phyloP scores from a whole-genome alignment of 2,888 invertebrate genomes.

The Tuberolachnus salignus region DNA sequence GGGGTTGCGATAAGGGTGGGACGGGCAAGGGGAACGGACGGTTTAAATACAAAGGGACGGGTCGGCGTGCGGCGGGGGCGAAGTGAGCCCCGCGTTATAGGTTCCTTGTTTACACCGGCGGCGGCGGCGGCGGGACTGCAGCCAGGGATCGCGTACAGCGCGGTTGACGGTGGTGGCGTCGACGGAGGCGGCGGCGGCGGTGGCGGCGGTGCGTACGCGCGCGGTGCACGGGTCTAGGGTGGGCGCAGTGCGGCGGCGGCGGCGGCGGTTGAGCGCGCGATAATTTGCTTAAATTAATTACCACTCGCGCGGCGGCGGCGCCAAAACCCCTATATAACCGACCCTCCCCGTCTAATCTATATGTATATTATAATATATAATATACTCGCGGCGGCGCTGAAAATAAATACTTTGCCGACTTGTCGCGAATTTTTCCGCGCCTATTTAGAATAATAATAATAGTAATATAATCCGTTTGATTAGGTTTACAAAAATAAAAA shows the following conservation, averaged over 20 bases:
- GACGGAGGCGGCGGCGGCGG: background rate
- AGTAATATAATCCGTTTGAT: too few relatives aligned
- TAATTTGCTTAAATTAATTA: slow-evolving; percentile 57
- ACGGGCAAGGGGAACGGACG: background rate
- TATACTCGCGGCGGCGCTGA: background rate
- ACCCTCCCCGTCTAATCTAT: background rate
- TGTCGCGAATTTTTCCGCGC: background rate
- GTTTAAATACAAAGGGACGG: slow-evolving; percentile 48
- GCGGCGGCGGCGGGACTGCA: background rate
- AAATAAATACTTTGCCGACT: background rate
- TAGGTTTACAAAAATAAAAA: too few relatives aligned
- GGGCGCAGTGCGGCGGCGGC: background rate
- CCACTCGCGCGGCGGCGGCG: slow-evolving; percentile 44
- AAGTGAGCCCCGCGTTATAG: slow-evolving; percentile 16
- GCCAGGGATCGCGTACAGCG: background rate
- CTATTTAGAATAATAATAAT: too few relatives aligned
- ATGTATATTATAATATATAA: background rate
- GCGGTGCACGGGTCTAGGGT: background rate
- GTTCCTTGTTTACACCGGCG: slow-evolving; percentile 55
- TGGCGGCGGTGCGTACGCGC: background rate
- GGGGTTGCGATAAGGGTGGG: background rate
- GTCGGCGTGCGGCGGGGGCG: background rate
- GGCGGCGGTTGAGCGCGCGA: slow-evolving; percentile 54
- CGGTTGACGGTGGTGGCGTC: background rate
- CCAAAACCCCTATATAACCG: background rate